Evolutionary conservation across 2,888 invertebrate species (phyloP).

Genomic region (Bibio marci): DNA sequence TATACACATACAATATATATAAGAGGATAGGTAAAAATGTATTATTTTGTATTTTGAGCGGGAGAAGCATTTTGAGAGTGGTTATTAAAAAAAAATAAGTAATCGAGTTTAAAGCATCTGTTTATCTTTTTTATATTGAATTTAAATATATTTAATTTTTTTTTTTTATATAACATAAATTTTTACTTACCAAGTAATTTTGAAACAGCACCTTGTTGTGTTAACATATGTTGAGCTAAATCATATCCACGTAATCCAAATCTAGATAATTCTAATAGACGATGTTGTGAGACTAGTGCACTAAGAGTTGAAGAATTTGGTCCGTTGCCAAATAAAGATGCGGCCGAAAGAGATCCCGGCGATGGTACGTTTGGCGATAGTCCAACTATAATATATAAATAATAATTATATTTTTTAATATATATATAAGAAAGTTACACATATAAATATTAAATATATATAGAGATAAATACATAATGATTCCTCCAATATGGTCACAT

Average conservation of each 20-base stretch:
- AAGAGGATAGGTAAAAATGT: neutral
- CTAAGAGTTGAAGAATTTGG: slow-evolving; percentile 44
- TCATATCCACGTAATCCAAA: slow-evolving; percentile 74
- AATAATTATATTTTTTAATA: no score
- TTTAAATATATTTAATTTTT: no score
- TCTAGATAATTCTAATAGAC: slow-evolving; percentile 64
- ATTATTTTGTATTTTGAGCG: neutral
- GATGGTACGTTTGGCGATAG: slow-evolving; percentile 28
- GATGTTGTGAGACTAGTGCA: slow-evolving; percentile 58
- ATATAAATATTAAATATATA: no score
- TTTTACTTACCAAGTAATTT: slow-evolving; percentile 66
- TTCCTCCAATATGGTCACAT: no score
- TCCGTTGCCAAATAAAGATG: slow-evolving; percentile 24
- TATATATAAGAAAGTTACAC: no score
- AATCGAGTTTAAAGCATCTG: no score
- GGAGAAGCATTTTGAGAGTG: neutral
- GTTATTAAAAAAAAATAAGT: no score
- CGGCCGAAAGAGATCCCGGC: slow-evolving; percentile 24
- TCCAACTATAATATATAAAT: slow-evolving; percentile 15
- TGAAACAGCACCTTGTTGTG: slow-evolving; percentile 81
- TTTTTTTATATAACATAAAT: no score
- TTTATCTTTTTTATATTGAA: no score
- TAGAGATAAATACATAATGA: no score
- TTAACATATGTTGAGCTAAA: slow-evolving; percentile 76
- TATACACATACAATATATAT: no score